Evolutionary conservation across 2,888 invertebrate genomes (phyloP), one percentile per base, ranked within the genome.

Genomic region (Octonoba sinensis): DNA sequence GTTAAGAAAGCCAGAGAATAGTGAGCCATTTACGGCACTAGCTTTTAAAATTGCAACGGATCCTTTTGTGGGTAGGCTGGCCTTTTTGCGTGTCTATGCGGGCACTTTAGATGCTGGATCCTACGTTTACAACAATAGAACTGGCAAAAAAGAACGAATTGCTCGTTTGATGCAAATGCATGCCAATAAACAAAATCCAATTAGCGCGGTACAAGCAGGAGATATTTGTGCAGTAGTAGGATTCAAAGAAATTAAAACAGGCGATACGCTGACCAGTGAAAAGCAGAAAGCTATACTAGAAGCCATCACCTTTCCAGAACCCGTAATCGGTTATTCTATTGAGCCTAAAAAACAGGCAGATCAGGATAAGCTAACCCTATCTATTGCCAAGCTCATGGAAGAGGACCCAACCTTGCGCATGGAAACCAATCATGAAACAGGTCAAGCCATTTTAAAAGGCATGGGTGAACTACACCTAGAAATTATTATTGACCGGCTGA

Each of bases 381-480:
- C 97, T n/a, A n/a, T n/a, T n/a, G n/a, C n/a, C 3, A 93, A 95
- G 87, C 89, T 98, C 69, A 92, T 93, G 87, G 90, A 95, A 20
- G 97, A 98, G 89, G 97, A 98, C 90, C 97, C 98, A 3, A 96
- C 96, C 88, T 89, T 96, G 59, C 89, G 93, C 84, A 94, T 96
- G 11, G 3, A 20, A 13, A 49, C 56, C 46, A 93, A 96, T 87
- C 88, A 91, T 3, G 82, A 84, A 18, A 95, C 95, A 0, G 95
- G 95, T 0, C 97, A 98, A 90, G 94, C 94, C 0, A 92, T 97
- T 65, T 90, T 96, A 1, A 93, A 93, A 92, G 96, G 97, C 13
- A 98, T 98, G 98, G 99, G 99, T 0, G 98, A 99, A 89, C 91
- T 99, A 1, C 99, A 99, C 88, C 90, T 99, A 82, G 98, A 99